A percentile compares a stretch with the other conserved stretches of the same genome.
Evolutionary conservation across 1,140 invertebrate genomes (phyloP).

Genomic region (Antheraea pernyi): DNA sequence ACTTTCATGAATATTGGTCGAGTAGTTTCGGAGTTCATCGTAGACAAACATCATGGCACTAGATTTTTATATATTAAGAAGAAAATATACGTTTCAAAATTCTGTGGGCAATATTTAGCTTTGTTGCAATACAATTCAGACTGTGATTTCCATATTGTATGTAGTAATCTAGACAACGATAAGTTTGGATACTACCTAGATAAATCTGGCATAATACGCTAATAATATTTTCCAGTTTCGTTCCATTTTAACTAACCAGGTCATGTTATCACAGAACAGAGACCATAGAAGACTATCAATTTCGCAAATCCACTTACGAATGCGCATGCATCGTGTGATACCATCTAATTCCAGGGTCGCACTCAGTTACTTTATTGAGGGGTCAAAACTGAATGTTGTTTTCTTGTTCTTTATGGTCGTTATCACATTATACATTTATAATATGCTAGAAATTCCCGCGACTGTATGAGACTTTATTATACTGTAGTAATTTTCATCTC

Average conservation of each 20-base stretch:
- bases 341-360: not conserved
- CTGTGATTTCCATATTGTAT: not conserved
- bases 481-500: too few species aligned
- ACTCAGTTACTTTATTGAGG: not conserved
- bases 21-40: too few species aligned
- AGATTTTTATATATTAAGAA: too few species aligned
- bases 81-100: too few species aligned
- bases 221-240: not conserved
- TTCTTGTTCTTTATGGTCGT: not conserved
- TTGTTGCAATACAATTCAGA: not conserved
- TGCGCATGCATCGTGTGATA: not conserved
- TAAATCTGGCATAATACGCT: not conserved
- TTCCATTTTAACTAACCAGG: slow-evolving; percentile 2
- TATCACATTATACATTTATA: not conserved
- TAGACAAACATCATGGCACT: too few species aligned
- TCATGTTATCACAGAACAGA: not conserved
- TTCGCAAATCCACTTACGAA: slow-evolving; percentile 16
- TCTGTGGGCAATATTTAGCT: not conserved
- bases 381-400: not conserved
- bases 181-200: not conserved
- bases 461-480: too few species aligned
- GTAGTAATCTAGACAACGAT: not conserved
- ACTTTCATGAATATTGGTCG: too few species aligned
- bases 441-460: too few species aligned
- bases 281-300: slow-evolving; percentile 11